These are phyloP conservation scores for Cantharis nigra DNA, from an alignment of 2,888 invertebrate genomes.

Conservation along the genomic window DNA sequence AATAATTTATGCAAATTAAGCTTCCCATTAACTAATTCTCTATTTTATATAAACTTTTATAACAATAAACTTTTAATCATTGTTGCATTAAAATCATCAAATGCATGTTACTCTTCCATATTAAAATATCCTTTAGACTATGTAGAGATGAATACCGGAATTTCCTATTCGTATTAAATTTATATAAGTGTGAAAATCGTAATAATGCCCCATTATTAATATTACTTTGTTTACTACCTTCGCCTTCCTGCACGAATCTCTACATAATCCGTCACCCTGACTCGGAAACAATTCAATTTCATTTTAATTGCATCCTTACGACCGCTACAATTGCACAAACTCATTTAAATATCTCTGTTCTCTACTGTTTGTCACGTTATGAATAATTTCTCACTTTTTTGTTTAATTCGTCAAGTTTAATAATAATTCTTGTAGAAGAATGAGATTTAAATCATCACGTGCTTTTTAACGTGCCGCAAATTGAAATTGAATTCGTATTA, in stretches of 20 bases:
- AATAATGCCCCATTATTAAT: slow-evolving; percentile 7
- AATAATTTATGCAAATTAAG: not conserved
- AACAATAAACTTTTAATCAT: not conserved
- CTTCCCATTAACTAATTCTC: not conserved
- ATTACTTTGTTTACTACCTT: slow-evolving; percentile 20
- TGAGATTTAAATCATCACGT: slow-evolving; percentile 2
- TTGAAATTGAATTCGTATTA: not conserved
- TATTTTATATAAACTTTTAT: not conserved
- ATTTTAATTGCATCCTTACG: slow-evolving; percentile 30
- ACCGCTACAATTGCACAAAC: slow-evolving; percentile 12
- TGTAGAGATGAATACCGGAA: not conserved
- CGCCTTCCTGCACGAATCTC: slow-evolving; percentile 11
- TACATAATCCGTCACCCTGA: slow-evolving; percentile 23
- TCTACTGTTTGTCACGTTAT: slow-evolving; percentile 20
- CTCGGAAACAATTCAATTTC: slow-evolving; percentile 27
- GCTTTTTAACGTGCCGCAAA: not conserved
- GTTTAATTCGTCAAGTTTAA: not conserved
- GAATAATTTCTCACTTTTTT: slow-evolving; percentile 20
- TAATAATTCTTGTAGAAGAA: not conserved
- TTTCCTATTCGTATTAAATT: slow-evolving; percentile 1
- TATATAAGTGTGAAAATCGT: slow-evolving; percentile 1
- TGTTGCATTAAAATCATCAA: not conserved
- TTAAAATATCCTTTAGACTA: not conserved
- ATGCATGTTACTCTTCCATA: not conserved
- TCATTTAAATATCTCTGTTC: slow-evolving; percentile 18